A percentile compares a stretch with the other conserved stretches of the same genome.
Conservation (phyloP, 2,113 vertebrate species). For the Cynocephalus volans region DNA sequence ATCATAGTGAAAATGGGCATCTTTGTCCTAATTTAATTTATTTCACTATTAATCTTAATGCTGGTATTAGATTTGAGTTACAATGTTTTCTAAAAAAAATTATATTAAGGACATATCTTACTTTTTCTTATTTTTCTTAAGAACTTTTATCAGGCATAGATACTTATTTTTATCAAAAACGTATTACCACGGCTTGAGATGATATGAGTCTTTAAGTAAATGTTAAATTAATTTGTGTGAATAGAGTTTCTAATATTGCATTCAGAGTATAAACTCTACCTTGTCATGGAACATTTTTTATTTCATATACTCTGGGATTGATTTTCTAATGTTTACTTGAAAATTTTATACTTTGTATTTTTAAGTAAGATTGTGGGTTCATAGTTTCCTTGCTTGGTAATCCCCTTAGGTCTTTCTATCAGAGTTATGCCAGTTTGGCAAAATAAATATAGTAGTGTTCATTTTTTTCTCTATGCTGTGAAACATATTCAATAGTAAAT, state of each 20-base stretch:
- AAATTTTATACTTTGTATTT: conserved; percentile 19
- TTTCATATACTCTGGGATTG: neutral
- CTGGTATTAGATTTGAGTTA: conserved; percentile 32
- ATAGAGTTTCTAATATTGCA: neutral
- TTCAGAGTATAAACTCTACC: neutral
- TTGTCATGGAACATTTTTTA: neutral
- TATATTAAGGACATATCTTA: neutral
- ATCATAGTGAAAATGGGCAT: neutral
- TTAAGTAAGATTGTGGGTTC: neutral
- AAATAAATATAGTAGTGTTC: neutral
- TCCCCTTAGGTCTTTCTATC: neutral
- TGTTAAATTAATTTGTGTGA: neutral
- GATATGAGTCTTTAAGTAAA: neutral
- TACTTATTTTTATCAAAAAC: conserved; percentile 30
- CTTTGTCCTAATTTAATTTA: conserved; percentile 11
- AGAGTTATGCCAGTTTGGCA: neutral
- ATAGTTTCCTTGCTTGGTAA: conserved; percentile 36
- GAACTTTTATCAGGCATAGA: neutral
- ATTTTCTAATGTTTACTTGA: neutral
- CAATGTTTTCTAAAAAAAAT: neutral
- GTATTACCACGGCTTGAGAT: neutral
- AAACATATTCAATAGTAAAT: neutral
- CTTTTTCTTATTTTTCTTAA: neutral
- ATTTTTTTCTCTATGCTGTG: neutral
- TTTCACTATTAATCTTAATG: conserved; percentile 4